Percentiles rank a stretch among this genome's conserved stretches.
phyloP scores from a whole-genome alignment of 2,888 invertebrate genomes.

The Drosophila diplacantha region DNA sequence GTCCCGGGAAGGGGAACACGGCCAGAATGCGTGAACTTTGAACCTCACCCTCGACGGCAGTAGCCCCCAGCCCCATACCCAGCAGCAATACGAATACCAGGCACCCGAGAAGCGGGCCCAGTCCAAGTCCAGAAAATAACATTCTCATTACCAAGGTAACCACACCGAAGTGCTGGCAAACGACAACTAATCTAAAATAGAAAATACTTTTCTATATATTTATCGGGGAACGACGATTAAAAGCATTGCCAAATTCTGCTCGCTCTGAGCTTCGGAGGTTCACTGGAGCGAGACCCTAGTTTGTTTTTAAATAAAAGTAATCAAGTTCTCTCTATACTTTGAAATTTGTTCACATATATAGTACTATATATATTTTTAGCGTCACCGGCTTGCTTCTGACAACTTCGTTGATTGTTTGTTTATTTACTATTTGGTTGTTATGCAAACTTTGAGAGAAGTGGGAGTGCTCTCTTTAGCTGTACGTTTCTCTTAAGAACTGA shows the following conservation, averaged over 20 bases:
- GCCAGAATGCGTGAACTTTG: conserved; percentile 57
- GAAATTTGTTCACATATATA: conserved; percentile 9
- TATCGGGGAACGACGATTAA: conserved; percentile 22
- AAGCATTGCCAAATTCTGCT: neutral
- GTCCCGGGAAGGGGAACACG: conserved; percentile 67
- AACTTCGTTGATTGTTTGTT: conserved; percentile 49
- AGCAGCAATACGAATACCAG: neutral
- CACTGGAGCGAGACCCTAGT: conserved; percentile 39
- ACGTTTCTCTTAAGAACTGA: neutral
- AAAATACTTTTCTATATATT: conserved; percentile 31
- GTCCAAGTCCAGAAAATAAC: neutral
- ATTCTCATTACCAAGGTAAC: conserved; percentile 21
- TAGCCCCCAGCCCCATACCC: neutral
- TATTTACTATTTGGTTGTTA: conserved; percentile 41
- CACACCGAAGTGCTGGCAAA: conserved; percentile 17
- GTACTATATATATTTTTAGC: neutral
- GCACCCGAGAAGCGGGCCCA: conserved; percentile 29
- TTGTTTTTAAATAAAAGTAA: conserved; percentile 5
- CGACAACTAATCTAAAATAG: conserved; percentile 35
- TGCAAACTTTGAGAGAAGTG: conserved; percentile 14
- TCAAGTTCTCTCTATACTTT: conserved; percentile 22
- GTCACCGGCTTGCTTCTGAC: conserved; percentile 24
- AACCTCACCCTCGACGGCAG: conserved; percentile 4
- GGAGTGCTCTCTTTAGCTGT: neutral
- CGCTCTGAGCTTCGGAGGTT: conserved; percentile 9